phyloP scores from a whole-genome alignment of 2,797 vertebrate genomes.

The Mallotus villosus region DNA sequence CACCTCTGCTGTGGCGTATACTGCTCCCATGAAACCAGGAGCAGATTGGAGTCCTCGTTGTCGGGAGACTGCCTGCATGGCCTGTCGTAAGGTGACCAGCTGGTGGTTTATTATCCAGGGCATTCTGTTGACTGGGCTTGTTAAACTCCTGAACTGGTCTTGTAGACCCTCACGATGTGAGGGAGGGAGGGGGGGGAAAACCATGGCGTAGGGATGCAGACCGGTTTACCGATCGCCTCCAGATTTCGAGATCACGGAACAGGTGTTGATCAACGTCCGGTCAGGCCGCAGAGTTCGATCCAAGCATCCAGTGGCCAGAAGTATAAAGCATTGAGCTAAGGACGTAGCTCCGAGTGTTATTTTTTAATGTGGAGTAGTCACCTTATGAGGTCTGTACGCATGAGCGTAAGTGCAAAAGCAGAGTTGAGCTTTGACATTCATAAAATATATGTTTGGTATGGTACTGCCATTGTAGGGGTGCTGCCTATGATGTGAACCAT shows the following conservation, averaged over 20 bases:
- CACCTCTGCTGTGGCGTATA: constrained; percentile 36
- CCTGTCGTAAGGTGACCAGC: constrained; percentile 50
- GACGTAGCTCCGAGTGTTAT: constrained; percentile 30
- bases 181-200: too few relatives aligned
- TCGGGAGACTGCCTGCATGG: constrained; percentile 41
- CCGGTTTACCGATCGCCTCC: constrained; percentile 40
- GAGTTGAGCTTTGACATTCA: constrained; percentile 58
- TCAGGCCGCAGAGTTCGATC: constrained; percentile 37
- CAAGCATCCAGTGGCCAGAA: constrained; percentile 39
- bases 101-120: constrained; percentile 62
- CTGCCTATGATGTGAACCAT: constrained; percentile 33
- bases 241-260: constrained; percentile 34
- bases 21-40: constrained; percentile 40
- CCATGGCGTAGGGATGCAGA: constrained; percentile 34
- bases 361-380: constrained; percentile 46
- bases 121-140: constrained; percentile 49
- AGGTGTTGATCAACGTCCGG: constrained; percentile 43
- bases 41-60: constrained; percentile 16
- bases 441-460: constrained; percentile 54
- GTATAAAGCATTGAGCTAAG: constrained; percentile 8
- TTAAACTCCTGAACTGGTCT: constrained; percentile 61
- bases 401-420: constrained; percentile 52
- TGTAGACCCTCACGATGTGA: constrained; percentile 19
- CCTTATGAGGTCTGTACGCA: constrained; percentile 38
- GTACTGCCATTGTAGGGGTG: constrained; percentile 37